Evolutionary conservation across 2,888 invertebrate genomes (phyloP).

Genomic region (Strigamia maritima): DNA sequence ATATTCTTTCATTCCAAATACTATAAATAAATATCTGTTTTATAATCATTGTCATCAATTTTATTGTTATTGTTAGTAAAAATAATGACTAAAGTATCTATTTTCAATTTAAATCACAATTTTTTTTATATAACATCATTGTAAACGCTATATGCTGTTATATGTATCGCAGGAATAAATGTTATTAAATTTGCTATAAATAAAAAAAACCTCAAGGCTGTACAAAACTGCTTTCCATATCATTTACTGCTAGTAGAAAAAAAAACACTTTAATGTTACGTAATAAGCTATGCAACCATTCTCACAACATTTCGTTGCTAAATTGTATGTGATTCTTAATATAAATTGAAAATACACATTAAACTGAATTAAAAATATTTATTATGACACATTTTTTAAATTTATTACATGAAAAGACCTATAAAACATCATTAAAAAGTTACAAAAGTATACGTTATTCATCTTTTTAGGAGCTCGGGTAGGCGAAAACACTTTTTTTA

Average conservation of each 20-base stretch:
- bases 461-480: no score
- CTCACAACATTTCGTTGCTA: not conserved
- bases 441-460: not conserved
- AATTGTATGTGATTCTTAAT: not conserved
- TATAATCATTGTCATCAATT: not conserved
- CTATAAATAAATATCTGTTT: not conserved
- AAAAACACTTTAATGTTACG: not conserved
- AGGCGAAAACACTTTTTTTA: not conserved
- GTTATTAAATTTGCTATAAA: not conserved
- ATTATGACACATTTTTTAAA: not conserved
- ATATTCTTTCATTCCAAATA: not conserved
- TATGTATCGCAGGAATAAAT: not conserved
- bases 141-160: not conserved
- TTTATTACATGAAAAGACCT: not conserved
- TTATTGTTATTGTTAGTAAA: not conserved
- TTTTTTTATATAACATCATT: not conserved
- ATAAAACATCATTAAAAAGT: slow-evolving; percentile 1
- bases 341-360: not conserved
- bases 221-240: not conserved
- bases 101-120: not conserved
- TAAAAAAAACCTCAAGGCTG: not conserved
- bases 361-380: not conserved
- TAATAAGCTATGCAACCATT: not conserved
- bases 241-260: not conserved
- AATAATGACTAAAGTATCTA: not conserved